Evolutionary conservation across 2,888 invertebrate genomes (phyloP), one percentile per base, ranked within the genome.

Genomic region (Agonum fuliginosum): DNA sequence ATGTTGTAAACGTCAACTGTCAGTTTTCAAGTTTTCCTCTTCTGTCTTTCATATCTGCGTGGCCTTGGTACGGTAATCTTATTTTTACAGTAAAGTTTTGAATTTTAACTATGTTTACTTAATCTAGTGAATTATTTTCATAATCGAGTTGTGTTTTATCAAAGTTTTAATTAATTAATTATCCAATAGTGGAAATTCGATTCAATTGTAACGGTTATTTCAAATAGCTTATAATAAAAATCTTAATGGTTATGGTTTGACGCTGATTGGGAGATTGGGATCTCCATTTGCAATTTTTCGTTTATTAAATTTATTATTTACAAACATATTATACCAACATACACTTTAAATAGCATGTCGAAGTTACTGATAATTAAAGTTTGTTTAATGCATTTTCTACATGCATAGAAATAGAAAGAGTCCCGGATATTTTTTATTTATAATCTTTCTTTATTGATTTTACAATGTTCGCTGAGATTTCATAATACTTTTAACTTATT

Each of bases 381-480:
- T 46, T 46, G 2, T n/a, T 3, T 14, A 46, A n/a, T n/a, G n/a
- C n/a, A n/a, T n/a, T n/a, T n/a, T n/a, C n/a, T n/a, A n/a, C n/a
- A n/a, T n/a, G n/a, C n/a, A n/a, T n/a, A n/a, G n/a, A n/a, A n/a
- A n/a, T n/a, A n/a, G n/a, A 43, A 17, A 46, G 54, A 54, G 54
- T 12, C 54, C 54, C 24, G 24, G 54, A 54, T 54, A 54, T 54
- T 54, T 27, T 54, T 54, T 54, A 73, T 58, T 73, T 73, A 58
- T 72, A 54, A 30, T 72, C 72, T 72, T 72, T 73, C 73, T 73
- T 73, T 73, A 73, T 73, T 73, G 73, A 73, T 73, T 73, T 73
- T 73, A 24, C 51, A 51, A 69, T 70, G 70, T 70, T 54, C 43
- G 70, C 46, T 12, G 58, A 73, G 73, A 73, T 73, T 58, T 41